A percentile compares a stretch with the other conserved stretches of the same genome.
phyloP scores from a whole-genome alignment of 37 sponge, comb jelly and placozoan species.

The Halisarca cf. caerulea region DNA sequence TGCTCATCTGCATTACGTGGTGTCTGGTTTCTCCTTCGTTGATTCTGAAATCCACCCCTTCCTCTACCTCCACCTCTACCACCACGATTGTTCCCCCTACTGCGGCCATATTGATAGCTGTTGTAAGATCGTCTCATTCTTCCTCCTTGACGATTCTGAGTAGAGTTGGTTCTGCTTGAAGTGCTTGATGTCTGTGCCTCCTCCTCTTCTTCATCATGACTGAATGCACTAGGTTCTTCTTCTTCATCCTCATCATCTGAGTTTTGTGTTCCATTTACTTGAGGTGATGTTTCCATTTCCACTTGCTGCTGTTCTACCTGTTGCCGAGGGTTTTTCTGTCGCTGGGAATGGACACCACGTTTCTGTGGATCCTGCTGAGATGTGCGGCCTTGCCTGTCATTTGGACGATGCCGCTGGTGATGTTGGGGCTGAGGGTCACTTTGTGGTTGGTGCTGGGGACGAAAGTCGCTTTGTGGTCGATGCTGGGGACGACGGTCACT shows the following conservation, averaged over 20 bases:
- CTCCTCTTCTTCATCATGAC: constrained; percentile 27
- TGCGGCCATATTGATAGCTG: background rate
- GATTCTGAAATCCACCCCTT: background rate
- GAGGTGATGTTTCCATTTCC: background rate
- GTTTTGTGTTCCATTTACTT: background rate
- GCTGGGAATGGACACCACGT: too few relatives aligned
- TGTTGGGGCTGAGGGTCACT: too few relatives aligned
- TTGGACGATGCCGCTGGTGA: too few relatives aligned
- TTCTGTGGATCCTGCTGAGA: too few relatives aligned
- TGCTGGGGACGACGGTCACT: too few relatives aligned
- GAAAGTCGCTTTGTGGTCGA: too few relatives aligned
- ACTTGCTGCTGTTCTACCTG: background rate
- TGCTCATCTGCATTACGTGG: too few relatives aligned
- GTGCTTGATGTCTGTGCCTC: background rate
- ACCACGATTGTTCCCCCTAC: background rate
- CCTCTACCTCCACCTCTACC: constrained; percentile 25
- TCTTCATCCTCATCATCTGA: background rate
- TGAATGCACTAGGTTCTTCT: background rate
- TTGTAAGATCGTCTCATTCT: too few relatives aligned
- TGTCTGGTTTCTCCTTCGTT: background rate
- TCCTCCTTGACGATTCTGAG: too few relatives aligned
- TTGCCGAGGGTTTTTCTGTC: too few relatives aligned
- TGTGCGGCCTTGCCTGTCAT: too few relatives aligned
- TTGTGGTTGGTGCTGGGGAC: too few relatives aligned
- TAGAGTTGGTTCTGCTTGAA: background rate